Evolutionary conservation across 2,113 vertebrate species (phyloP).

Genomic region (Leptocoma aspasia): DNA sequence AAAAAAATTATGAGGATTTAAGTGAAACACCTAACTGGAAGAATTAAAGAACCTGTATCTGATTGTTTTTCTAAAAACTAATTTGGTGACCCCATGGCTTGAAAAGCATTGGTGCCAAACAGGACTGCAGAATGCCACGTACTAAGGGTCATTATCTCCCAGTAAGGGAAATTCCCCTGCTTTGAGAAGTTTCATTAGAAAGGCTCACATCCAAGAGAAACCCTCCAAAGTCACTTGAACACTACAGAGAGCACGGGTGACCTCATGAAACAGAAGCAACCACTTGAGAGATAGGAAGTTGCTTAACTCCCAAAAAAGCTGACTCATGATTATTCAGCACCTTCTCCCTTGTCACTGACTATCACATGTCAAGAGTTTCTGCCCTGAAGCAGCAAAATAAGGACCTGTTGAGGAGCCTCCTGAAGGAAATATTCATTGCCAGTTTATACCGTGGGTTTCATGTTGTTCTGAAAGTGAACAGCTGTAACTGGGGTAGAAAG

Average conservation of each 20-base stretch:
- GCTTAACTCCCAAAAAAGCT: slow-evolving; percentile 3
- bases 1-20: background rate
- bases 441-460: background rate
- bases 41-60: background rate
- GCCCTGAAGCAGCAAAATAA: background rate
- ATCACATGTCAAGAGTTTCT: background rate
- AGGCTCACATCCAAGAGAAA: background rate
- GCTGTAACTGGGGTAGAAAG: background rate
- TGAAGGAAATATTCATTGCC: background rate
- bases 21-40: background rate
- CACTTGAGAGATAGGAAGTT: background rate
- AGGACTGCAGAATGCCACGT: fast-evolving
- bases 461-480: background rate
- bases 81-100: background rate
- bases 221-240: background rate
- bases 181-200: background rate
- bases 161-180: background rate
- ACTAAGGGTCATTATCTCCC: background rate
- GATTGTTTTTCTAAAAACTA: background rate
- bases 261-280: background rate
- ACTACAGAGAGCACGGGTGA: fast-evolving
- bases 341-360: background rate
- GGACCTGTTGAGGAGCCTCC: background rate
- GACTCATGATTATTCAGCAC: slow-evolving; percentile 57
- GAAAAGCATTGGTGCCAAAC: background rate